Conservation (phyloP, 2,888 invertebrate genomes). For the Nephrotoma appendiculata region DNA sequence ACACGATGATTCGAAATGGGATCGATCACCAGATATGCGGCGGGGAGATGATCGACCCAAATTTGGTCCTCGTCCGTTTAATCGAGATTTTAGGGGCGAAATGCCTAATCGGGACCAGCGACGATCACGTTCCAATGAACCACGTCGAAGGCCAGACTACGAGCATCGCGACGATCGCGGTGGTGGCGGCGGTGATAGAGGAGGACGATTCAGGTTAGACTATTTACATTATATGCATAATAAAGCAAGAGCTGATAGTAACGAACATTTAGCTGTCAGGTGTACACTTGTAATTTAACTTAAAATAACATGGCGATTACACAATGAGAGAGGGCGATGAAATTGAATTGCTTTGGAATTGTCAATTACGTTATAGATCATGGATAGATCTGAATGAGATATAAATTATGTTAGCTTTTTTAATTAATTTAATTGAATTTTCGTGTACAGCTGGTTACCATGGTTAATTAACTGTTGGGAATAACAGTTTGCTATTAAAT, state of each 20-base stretch:
- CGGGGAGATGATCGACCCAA: constrained; percentile 13
- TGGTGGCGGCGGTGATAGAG: constrained; percentile 4
- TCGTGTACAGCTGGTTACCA: neutral
- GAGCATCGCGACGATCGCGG: constrained; percentile 2
- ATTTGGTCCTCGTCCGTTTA: constrained; percentile 8
- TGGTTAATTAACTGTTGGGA: neutral
- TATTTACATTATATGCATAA: neutral
- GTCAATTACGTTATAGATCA: neutral
- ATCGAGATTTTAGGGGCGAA: constrained; percentile 2
- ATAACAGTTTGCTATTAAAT: no score
- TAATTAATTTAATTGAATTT: neutral
- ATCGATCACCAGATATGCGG: constrained; percentile 14
- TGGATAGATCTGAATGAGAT: neutral
- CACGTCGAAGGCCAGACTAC: constrained; percentile 6
- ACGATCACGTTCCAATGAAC: neutral
- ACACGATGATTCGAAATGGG: constrained; percentile 9
- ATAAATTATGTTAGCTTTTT: neutral
- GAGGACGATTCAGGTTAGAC: neutral
- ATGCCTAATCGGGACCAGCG: neutral
- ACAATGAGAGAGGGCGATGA: neutral
- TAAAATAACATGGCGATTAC: neutral
- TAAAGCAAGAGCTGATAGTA: neutral
- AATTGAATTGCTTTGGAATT: neutral
- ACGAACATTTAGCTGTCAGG: neutral
- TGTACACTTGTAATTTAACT: neutral